phyloP scores from a whole-genome alignment of 2,113 vertebrate species.

The Piliocolobus tephrosceles region DNA sequence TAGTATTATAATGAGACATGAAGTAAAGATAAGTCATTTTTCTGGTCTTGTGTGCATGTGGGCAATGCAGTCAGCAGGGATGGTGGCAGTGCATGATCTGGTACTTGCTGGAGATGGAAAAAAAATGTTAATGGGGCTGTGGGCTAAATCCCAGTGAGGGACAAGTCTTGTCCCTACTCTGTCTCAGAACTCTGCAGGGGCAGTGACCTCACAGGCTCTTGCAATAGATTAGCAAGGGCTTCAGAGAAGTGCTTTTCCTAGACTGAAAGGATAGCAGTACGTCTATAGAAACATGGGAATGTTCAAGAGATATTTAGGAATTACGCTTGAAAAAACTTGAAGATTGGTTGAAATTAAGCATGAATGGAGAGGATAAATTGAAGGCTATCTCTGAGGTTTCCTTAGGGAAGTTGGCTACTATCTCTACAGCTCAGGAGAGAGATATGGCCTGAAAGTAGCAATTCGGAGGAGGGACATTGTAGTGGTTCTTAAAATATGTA shows the following conservation, averaged over 20 bases:
- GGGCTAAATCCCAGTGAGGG: too few relatives aligned
- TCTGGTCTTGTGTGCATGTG: too few relatives aligned
- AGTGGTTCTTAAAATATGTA: background rate
- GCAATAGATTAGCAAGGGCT: background rate
- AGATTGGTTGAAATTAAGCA: background rate
- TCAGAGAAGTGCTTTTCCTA: background rate
- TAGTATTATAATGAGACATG: too few relatives aligned
- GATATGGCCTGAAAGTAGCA: background rate
- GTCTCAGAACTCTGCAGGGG: too few relatives aligned
- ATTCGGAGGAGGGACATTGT: background rate
- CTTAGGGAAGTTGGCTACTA: background rate
- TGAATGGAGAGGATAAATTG: background rate
- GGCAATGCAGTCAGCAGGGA: too few relatives aligned
- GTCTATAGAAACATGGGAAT: background rate
- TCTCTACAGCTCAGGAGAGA: background rate
- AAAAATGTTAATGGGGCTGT: too few relatives aligned
- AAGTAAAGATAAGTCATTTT: too few relatives aligned
- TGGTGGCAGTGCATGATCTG: too few relatives aligned
- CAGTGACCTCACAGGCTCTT: background rate
- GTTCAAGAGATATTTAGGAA: background rate
- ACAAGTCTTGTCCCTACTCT: too few relatives aligned
- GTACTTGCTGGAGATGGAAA: too few relatives aligned
- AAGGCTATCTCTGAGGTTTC: background rate
- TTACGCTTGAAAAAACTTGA: background rate
- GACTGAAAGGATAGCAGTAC: background rate